Evolutionary conservation across 1,140 invertebrate genomes (phyloP), one percentile per base, ranked within the genome.

Genomic region (Drosophila parvula): DNA sequence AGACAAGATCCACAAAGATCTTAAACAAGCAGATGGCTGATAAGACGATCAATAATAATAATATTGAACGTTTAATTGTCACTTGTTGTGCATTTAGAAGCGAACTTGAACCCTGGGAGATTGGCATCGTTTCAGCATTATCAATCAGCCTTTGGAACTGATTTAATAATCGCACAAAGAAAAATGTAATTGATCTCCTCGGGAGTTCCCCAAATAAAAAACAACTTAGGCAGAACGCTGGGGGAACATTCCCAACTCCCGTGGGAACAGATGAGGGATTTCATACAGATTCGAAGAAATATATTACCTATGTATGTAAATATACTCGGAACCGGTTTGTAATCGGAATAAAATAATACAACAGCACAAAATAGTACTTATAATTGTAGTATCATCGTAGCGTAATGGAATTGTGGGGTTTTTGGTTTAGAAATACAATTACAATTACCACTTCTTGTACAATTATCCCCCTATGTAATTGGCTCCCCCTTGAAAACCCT

Each of bases 151-250:
- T 5, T 14, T 45, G 11, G 5, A 27, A 53, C 32, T 14, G 34
- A 34, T 18, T 51, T 8, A 32, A 18, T 32, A 11, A 12, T 18
- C 11, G 16, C 4, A 7, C 14, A 12, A 27, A 14, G 1, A 16
- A 32, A 12, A 51, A 34, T 8, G 1, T 34, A 32, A 12, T 18
- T 18, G 10, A 3, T 18, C n/a, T 36, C 16, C 4, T 9, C 18
- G 51, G 51, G 32, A 53, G 22, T 27, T 14, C 51, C 50, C 50
- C 12, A 38, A 53, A 36, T 11, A 38, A 56, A 11, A 38, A 18
- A 56, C 22, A 22, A 22, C 22, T 22, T 22, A 16, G 18, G 38
- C 38, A n/a, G 14, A 40, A 14, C 41, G 14, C n/a, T 10, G 18
- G 41, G 41, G 41, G 41, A 53, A 22, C 3, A 22, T 36, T 55